These are phyloP conservation scores for Seriola quinqueradiata DNA, from an alignment of 2,113 vertebrate species.

Conservation along the genomic window DNA sequence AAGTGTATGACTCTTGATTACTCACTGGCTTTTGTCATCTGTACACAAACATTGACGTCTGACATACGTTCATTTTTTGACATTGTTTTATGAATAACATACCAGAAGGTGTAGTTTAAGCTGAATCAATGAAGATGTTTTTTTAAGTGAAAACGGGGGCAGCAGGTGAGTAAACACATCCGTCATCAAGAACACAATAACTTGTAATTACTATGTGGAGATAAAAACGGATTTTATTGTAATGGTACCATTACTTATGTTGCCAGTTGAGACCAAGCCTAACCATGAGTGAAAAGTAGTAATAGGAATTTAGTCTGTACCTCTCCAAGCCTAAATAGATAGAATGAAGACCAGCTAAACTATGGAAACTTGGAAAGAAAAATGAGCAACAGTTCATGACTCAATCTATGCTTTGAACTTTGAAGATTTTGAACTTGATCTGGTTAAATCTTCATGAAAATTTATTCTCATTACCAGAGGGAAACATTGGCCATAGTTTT, in stretches of 20 bases:
- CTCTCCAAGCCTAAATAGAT: no score
- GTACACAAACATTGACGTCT: not conserved
- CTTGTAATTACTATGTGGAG: not conserved
- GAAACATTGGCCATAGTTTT: not conserved
- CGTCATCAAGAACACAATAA: conserved; percentile 9
- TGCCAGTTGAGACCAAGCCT: not conserved
- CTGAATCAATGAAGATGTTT: not conserved
- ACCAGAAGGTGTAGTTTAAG: not conserved
- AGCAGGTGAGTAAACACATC: conserved; percentile 24
- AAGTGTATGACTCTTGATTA: conserved; percentile 5
- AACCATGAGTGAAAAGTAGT: no score
- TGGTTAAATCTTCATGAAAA: no score
- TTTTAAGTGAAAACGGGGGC: not conserved
- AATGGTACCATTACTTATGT: not conserved
- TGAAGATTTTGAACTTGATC: no score
- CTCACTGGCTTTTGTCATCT: not conserved
- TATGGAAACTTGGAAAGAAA: no score
- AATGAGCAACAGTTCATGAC: no score
- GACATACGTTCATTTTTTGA: not conserved
- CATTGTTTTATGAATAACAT: conserved; percentile 8
- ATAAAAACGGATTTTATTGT: not conserved
- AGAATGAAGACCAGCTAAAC: no score
- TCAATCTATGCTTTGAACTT: no score
- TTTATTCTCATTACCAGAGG: not conserved
- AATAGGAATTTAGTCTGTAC: no score